Evolutionary conservation across 1,140 invertebrate species (phyloP).

Genomic region (Phthorimaea operculella): DNA sequence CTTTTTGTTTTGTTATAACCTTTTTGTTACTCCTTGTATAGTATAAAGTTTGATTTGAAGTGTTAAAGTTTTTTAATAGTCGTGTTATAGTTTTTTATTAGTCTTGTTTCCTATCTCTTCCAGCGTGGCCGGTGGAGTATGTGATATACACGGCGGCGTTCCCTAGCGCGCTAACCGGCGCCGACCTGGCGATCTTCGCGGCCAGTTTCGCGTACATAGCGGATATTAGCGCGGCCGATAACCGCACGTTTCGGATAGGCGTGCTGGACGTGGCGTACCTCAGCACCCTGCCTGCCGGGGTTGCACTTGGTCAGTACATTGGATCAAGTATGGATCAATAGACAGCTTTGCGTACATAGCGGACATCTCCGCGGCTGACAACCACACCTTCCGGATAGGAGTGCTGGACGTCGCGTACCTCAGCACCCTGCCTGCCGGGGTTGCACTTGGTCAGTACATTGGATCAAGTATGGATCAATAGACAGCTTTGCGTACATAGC

Average conservation of each 20-base stretch:
- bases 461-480: not conserved
- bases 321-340: not conserved
- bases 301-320: slow-evolving; percentile 69
- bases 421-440: slow-evolving; percentile 78
- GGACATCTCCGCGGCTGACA: slow-evolving; percentile 72
- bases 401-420: slow-evolving; percentile 80
- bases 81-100: too few species aligned
- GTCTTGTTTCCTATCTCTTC: too few species aligned
- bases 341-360: slow-evolving; percentile 79
- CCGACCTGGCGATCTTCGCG: slow-evolving; percentile 80
- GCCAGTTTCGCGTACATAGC: slow-evolving; percentile 79
- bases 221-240: slow-evolving; percentile 72
- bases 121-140: slow-evolving; percentile 77
- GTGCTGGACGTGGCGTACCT: slow-evolving; percentile 80
- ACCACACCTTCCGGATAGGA: slow-evolving; percentile 77
- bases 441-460: slow-evolving; percentile 69
- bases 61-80: too few species aligned
- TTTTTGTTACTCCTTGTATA: too few species aligned
- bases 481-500: slow-evolving; percentile 79
- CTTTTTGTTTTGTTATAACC: too few species aligned
- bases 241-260: slow-evolving; percentile 77
- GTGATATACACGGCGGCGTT: slow-evolving; percentile 78
- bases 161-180: slow-evolving; percentile 77
- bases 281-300: slow-evolving; percentile 78
- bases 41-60: too few species aligned